Percentiles rank a stretch among this genome's conserved stretches.
phyloP scores from a whole-genome alignment of 2,888 invertebrate species.

The Epirrhoe tristata region DNA sequence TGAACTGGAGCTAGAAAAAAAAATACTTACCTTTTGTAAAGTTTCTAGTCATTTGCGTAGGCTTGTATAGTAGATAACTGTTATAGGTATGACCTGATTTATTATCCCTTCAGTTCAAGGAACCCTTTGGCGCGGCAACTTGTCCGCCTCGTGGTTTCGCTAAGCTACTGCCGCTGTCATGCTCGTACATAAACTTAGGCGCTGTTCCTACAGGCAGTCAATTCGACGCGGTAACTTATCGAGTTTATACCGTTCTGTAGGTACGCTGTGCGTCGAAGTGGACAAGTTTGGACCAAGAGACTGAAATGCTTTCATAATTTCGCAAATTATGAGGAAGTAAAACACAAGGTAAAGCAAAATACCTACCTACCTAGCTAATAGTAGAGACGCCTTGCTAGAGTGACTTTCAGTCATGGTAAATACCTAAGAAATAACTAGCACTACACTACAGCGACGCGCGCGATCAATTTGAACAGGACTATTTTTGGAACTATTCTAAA shows the following conservation, averaged over 20 bases:
- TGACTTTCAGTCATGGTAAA: too few relatives aligned
- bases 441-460: too few relatives aligned
- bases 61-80: background rate
- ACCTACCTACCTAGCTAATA: too few relatives aligned
- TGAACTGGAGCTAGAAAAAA: background rate
- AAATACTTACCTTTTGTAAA: too few relatives aligned
- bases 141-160: constrained; percentile 36
- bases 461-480: too few relatives aligned
- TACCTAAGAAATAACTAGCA: too few relatives aligned
- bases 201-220: constrained; percentile 13
- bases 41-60: too few relatives aligned
- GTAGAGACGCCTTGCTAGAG: too few relatives aligned
- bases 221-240: constrained; percentile 7
- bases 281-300: background rate
- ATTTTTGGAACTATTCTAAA: too few relatives aligned
- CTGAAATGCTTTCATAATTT: background rate
- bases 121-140: constrained; percentile 12
- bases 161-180: constrained; percentile 36
- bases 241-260: background rate
- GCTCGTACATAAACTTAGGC: constrained; percentile 30
- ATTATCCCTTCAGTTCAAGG: background rate
- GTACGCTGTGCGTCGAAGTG: constrained; percentile 3
- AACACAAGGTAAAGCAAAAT: too few relatives aligned
- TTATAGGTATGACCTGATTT: background rate
- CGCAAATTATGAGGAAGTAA: background rate